Base-by-base conservation (phyloP, 92 coral and sea anemone species). In the Diadumene lineata region DNA sequence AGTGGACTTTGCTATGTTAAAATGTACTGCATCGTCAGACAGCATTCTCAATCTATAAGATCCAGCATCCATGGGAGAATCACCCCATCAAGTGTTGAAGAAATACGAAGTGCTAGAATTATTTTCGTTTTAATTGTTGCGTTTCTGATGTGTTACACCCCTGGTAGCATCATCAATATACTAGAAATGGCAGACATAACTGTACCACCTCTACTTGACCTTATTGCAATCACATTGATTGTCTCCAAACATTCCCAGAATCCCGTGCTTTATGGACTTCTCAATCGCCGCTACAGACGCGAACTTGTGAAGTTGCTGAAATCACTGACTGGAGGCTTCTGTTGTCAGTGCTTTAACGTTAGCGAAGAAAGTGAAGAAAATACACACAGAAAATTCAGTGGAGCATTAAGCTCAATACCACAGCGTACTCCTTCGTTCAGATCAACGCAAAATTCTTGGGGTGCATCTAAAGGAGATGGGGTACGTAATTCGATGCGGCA, bases 211-310 rank as follows among this genome's bases (percentile, higher is more conserved):
- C 51, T 73, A 60, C 61, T 83, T n/a, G 92, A 87, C 82, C 81
- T 87, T 50, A 10, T 79, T 31, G 73, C 92, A 0, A 82, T 87
- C 25, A 68, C 77, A 7, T 53, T 87, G 11, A 74, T 87, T 7
- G 88, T 87, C 53, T 78, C 88, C 10, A 87, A 87, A 56, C 92
- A 87, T 22, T 87, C 92, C 30, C 85, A 87, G 81, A 87, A 87
- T 48, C 92, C 92, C 1, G 2, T 87, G 25, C 73, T 87, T 28
- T 87, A 87, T 74, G 85, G 85, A 11, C 80, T 80, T 61, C 79
- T 82, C 1, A 87, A 87, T 32, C 87, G 88, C 23, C 82, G 82
- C 34, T 78, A 78, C 23, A 56, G 82, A 27, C 56, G 62, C 16
- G 82, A 67, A 31, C 64, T 78, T 26, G 15, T 57, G 16, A 56